Percentiles rank a stretch among this genome's conserved stretches.
Conservation (phyloP, 2,797 vertebrate species). For the Notolabrus celidotus region DNA sequence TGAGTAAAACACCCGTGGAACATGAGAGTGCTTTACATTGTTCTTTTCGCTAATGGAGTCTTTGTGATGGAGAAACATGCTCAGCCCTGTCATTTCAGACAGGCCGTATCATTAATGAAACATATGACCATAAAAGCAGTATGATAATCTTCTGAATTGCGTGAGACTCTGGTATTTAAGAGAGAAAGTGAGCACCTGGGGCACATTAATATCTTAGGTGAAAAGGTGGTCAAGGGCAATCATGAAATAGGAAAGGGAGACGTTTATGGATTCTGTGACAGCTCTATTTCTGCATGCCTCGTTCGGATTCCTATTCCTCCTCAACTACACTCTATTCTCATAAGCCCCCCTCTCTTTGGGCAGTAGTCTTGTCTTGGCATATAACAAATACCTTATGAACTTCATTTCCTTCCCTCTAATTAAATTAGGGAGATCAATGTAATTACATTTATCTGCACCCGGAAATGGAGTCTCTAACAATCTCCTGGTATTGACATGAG, state of each 20-base stretch:
- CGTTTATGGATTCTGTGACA: conserved; percentile 22
- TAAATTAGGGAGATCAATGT: conserved; percentile 73
- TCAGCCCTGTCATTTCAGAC: conserved; percentile 51
- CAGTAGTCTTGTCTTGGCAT: conserved; percentile 33
- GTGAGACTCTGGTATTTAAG: conserved; percentile 38
- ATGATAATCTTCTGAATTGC: conserved; percentile 49
- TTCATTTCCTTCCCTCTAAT: conserved; percentile 68
- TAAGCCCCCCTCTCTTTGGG: conserved; percentile 11
- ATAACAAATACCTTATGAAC: conserved; percentile 59
- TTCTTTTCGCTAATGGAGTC: conserved; percentile 66
- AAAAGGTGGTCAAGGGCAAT: conserved; percentile 20
- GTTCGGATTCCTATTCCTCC: conserved; percentile 15
- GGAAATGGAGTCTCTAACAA: conserved; percentile 71
- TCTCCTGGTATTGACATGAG: conserved; percentile 65
- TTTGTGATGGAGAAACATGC: conserved; percentile 43
- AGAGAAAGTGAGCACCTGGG: conserved; percentile 35
- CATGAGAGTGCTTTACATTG: conserved; percentile 67
- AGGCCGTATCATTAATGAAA: conserved; percentile 68
- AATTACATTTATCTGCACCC: conserved; percentile 72
- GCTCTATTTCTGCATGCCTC: neutral
- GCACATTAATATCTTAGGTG: conserved; percentile 56
- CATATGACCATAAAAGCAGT: conserved; percentile 56
- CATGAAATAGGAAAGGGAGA: conserved; percentile 9
- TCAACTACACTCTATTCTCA: neutral
- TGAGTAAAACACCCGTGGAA: conserved; percentile 30